These are phyloP conservation scores for Trichonephila inaurata DNA, from an alignment of 1,140 invertebrate species.

Conservation along the genomic window DNA sequence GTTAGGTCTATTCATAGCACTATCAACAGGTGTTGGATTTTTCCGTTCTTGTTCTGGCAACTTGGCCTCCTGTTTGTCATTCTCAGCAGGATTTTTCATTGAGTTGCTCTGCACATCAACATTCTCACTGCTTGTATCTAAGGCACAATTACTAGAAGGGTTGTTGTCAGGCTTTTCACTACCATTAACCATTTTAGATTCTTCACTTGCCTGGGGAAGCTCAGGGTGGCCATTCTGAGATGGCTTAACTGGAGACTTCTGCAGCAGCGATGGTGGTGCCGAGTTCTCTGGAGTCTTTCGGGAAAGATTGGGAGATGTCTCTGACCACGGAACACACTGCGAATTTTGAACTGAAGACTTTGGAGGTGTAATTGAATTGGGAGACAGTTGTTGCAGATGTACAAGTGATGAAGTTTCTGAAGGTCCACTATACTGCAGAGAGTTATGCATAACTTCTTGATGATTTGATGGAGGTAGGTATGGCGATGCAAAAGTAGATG, in stretches of 20 bases:
- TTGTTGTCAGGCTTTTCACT: slow-evolving; percentile 34
- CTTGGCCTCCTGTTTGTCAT: slow-evolving; percentile 16
- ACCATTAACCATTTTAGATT: slow-evolving; percentile 12
- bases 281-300: slow-evolving; percentile 44
- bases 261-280: background rate
- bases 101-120: slow-evolving; percentile 33
- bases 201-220: background rate
- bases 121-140: slow-evolving; percentile 63
- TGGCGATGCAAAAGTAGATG: slow-evolving; percentile 44
- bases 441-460: slow-evolving; percentile 25
- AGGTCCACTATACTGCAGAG: slow-evolving; percentile 35
- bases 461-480: slow-evolving; percentile 70
- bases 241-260: slow-evolving; percentile 53
- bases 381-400: slow-evolving; percentile 71
- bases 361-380: slow-evolving; percentile 51
- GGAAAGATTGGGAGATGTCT: background rate
- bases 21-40: slow-evolving; percentile 43
- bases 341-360: slow-evolving; percentile 19
- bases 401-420: slow-evolving; percentile 65
- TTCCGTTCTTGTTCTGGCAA: slow-evolving; percentile 18
- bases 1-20: slow-evolving; percentile 16
- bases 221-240: slow-evolving; percentile 55
- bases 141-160: slow-evolving; percentile 67
- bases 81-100: slow-evolving; percentile 12
- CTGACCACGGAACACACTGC: background rate